Base-by-base conservation (phyloP, 2,113 vertebrate genomes). In the Vombatus ursinus region DNA sequence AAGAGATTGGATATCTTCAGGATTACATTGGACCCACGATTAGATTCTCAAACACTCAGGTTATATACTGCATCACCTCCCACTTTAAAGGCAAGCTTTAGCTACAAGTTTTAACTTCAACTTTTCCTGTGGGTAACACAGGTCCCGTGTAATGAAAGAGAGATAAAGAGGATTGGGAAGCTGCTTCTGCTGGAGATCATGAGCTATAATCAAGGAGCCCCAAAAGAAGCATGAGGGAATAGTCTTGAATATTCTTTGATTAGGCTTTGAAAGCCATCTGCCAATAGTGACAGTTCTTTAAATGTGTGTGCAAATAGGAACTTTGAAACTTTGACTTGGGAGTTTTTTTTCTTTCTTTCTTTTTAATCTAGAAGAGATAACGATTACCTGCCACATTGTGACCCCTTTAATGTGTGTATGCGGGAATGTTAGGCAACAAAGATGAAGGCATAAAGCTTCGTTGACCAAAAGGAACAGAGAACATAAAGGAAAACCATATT, bases 291-390 rank as follows among this genome's bases (percentile, higher is more conserved):
- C 31, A n/a, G 91, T 92, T 90, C 53, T 95, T 95, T 95, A 92
- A 44, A 68, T 92, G 26, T 96, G 24, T 24, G n/a, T 94, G 49
- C 52, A 23, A 51, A 90, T 92, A 95, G 47, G 28, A 52, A 93
- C 68, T 95, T 94, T 92, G 89, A 96, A 95, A 95, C 11, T 44
- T 68, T 95, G 91, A 90, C 92, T 54, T 61, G 90, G 49, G 51
- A 92, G 44, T 94, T 93, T 57, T 91, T 90, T 95, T 94, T 93
- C 49, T 50, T 92, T 3, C 94, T 91, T 96, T 57, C 37, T 90
- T 94, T 19, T 93, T 92, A 94, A 94, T 37, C 37, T 49, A 92
- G 77, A 94, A 94, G 23, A n/a, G 1, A 93, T n/a, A 94, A 6
- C 50, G 3, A 92, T 94, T 95, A 54, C 28, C 50, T 92, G 50